Percentiles rank a stretch among this genome's conserved stretches.
phyloP scores from a whole-genome alignment of 35 echinoderm and acorn worm species.

The Diadema setosum region DNA sequence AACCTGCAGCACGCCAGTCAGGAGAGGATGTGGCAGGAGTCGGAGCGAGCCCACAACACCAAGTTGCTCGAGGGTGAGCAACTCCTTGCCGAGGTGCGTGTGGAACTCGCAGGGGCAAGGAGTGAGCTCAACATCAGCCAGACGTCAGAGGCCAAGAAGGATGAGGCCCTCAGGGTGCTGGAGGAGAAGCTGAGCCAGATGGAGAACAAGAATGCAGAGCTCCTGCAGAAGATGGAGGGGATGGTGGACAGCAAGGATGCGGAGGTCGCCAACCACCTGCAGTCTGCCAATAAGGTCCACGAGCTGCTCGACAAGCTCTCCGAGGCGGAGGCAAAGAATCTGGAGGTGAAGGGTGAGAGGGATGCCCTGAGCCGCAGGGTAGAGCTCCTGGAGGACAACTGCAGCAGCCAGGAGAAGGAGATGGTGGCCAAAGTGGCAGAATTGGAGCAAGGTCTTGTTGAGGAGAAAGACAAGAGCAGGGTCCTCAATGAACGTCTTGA shows the following conservation, averaged over 20 bases:
- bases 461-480: not conserved
- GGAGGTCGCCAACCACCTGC: slow-evolving; percentile 62
- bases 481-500: not conserved
- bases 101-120: slow-evolving; percentile 1
- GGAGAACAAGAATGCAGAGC: slow-evolving; percentile 54
- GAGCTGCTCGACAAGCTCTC: slow-evolving; percentile 51
- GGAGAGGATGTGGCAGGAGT: slow-evolving; percentile 42
- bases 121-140: slow-evolving; percentile 15
- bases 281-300: slow-evolving; percentile 78
- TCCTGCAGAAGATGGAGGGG: slow-evolving; percentile 63
- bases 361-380: slow-evolving; percentile 46
- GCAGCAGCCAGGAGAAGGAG: not conserved
- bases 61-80: slow-evolving; percentile 22
- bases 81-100: not conserved
- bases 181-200: slow-evolving; percentile 49
- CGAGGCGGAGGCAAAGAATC: slow-evolving; percentile 57
- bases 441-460: not conserved
- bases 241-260: slow-evolving; percentile 69
- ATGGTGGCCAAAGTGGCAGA: not conserved
- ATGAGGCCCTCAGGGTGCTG: slow-evolving; percentile 15
- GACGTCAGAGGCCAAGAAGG: not conserved
- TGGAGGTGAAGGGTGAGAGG: slow-evolving; percentile 33
- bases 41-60: slow-evolving; percentile 31
- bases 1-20: slow-evolving; percentile 64
- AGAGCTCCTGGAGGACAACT: slow-evolving; percentile 28